Percentiles rank a stretch among this genome's conserved stretches.
Conservation (phyloP, 2,888 invertebrate genomes). For the Andrena hattorfiana region DNA sequence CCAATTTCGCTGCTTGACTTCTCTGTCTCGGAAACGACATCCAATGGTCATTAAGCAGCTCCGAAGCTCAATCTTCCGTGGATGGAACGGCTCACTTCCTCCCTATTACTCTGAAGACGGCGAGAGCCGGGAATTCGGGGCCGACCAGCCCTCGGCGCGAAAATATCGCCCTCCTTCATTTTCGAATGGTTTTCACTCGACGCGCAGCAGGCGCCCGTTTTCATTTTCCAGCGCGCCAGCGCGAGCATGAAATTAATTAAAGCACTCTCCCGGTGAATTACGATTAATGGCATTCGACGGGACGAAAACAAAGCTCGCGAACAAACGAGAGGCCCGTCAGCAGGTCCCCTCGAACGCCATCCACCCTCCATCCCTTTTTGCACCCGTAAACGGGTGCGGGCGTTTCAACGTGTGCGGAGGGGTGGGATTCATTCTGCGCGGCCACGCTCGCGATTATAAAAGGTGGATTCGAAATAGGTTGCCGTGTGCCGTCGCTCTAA, state of each 20-base stretch:
- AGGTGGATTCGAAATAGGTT: slow-evolving; percentile 49
- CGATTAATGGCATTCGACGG: slow-evolving; percentile 39
- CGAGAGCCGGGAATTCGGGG: background rate
- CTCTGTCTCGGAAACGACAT: background rate
- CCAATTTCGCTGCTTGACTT: background rate
- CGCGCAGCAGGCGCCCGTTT: background rate
- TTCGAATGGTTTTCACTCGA: background rate
- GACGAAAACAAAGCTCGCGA: slow-evolving; percentile 28
- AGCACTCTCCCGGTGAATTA: slow-evolving; percentile 24
- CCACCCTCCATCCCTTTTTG: slow-evolving; percentile 1
- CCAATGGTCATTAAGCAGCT: background rate
- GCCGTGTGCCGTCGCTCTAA: slow-evolving; percentile 57
- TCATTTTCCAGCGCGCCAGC: slow-evolving; percentile 11
- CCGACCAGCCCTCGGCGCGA: background rate
- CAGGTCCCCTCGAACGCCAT: background rate
- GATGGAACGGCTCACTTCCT: background rate
- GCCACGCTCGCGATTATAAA: slow-evolving; percentile 44
- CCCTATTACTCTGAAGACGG: background rate
- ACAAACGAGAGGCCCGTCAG: background rate
- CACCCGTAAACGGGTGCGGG: background rate
- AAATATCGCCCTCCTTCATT: background rate
- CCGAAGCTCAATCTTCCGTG: background rate
- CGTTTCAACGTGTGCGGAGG: background rate
- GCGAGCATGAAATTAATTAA: slow-evolving; percentile 43
- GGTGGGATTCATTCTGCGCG: background rate